Conservation (phyloP, 2,797 vertebrate species). For the Aphelocoma californica region DNA sequence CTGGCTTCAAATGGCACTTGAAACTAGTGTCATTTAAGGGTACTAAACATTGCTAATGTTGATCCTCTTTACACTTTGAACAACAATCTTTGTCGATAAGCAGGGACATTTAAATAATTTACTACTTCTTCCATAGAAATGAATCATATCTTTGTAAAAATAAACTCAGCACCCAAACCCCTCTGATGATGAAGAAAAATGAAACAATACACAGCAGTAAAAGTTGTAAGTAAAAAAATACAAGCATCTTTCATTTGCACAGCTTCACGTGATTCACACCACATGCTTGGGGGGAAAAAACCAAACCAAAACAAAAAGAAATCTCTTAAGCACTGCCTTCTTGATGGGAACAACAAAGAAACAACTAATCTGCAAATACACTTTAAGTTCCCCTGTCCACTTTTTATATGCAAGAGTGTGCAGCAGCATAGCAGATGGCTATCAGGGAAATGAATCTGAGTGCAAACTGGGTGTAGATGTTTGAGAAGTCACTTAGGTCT, state of each 20-base stretch:
- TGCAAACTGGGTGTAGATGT: background rate
- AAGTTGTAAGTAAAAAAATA: background rate
- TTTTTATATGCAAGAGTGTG: background rate
- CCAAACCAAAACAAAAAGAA: accelerated
- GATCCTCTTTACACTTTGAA: background rate
- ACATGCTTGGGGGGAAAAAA: accelerated
- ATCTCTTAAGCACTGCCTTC: background rate
- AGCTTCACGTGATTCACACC: background rate
- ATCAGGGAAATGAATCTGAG: background rate
- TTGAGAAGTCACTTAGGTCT: background rate
- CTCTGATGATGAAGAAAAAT: background rate
- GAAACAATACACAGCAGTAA: background rate
- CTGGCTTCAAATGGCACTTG: background rate
- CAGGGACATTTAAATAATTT: background rate
- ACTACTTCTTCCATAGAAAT: background rate
- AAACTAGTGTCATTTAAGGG: background rate
- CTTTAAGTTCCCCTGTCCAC: background rate
- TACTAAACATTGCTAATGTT: background rate
- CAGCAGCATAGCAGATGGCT: background rate
- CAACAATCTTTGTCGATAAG: background rate
- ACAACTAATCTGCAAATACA: background rate
- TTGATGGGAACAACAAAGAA: background rate
- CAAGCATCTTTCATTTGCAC: background rate
- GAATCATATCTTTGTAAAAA: background rate
- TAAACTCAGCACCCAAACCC: background rate